A percentile compares a stretch with the other conserved stretches of the same genome.
Evolutionary conservation across 2,888 invertebrate genomes (phyloP).

Genomic region (Deroplatys truncata): DNA sequence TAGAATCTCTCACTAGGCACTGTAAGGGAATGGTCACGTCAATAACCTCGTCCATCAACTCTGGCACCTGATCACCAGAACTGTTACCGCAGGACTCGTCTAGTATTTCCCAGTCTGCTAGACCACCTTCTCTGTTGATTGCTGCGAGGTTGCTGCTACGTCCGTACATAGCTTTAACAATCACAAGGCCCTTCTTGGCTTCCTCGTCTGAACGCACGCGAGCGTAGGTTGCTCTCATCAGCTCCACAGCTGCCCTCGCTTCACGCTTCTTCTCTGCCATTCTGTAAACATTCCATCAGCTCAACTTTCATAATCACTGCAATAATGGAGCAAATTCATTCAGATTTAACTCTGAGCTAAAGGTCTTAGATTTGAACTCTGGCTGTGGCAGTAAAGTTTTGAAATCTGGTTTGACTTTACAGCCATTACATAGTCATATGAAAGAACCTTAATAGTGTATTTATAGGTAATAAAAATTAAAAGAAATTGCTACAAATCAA

Average conservation of each 20-base stretch:
- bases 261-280: constrained; percentile 76
- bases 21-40: constrained; percentile 95
- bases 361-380: too few species aligned
- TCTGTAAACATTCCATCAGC: constrained; percentile 43
- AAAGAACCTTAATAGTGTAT: too few species aligned
- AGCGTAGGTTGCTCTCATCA: constrained; percentile 89
- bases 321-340: background rate
- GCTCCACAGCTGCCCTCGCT: constrained; percentile 78
- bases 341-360: too few species aligned
- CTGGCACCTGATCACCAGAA: constrained; percentile 21
- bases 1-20: constrained; percentile 89
- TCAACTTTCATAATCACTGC: background rate
- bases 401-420: too few species aligned
- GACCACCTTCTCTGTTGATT: background rate
- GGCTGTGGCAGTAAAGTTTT: too few species aligned
- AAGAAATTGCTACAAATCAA: too few species aligned
- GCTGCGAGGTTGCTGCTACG: constrained; percentile 48
- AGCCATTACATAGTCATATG: too few species aligned
- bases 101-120: background rate
- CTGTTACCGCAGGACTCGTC: constrained; percentile 41
- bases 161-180: constrained; percentile 79
- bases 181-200: constrained; percentile 76
- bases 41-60: constrained; percentile 49
- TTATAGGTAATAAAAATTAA: too few species aligned
- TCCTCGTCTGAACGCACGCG: constrained; percentile 80